Conservation (phyloP, 1,140 invertebrate species). For the Scaptodrosophila lebanonensis region DNA sequence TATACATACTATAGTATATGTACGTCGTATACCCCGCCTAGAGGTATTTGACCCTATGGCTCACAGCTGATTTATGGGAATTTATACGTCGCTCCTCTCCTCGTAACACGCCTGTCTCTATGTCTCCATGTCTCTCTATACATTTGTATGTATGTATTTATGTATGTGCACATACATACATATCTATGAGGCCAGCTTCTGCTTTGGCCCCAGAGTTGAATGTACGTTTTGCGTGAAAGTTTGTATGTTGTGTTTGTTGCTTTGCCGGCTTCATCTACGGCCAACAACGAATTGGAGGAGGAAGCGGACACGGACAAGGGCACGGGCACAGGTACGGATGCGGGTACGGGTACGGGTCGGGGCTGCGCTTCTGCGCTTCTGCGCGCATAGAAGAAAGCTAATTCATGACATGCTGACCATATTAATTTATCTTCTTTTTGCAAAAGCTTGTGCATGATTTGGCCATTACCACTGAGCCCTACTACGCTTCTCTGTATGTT, state of each 20-base stretch:
- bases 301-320: too few species aligned
- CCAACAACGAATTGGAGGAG: too few species aligned
- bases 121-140: conserved; percentile 13
- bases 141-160: too few species aligned
- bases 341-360: too few species aligned
- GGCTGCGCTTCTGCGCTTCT: too few species aligned
- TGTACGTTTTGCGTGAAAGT: conserved; percentile 74
- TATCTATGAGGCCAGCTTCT: conserved; percentile 33
- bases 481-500: conserved; percentile 7
- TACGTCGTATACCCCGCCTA: conserved; percentile 60
- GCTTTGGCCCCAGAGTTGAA: conserved; percentile 37
- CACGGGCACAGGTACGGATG: too few species aligned
- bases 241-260: conserved; percentile 62
- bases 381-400: conserved; percentile 57
- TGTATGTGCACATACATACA: conserved; percentile 18
- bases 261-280: too few species aligned
- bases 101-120: too few species aligned
- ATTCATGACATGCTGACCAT: conserved; percentile 77
- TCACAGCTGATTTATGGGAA: conserved; percentile 76
- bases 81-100: too few species aligned
- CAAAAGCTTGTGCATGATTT: conserved; percentile 76
- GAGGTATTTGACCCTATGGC: conserved; percentile 75
- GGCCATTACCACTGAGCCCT: conserved; percentile 58
- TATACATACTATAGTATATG: too few species aligned
- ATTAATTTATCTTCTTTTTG: conserved; percentile 76